phyloP scores from a whole-genome alignment of 2,113 vertebrate species.

The Pipra filicauda region DNA sequence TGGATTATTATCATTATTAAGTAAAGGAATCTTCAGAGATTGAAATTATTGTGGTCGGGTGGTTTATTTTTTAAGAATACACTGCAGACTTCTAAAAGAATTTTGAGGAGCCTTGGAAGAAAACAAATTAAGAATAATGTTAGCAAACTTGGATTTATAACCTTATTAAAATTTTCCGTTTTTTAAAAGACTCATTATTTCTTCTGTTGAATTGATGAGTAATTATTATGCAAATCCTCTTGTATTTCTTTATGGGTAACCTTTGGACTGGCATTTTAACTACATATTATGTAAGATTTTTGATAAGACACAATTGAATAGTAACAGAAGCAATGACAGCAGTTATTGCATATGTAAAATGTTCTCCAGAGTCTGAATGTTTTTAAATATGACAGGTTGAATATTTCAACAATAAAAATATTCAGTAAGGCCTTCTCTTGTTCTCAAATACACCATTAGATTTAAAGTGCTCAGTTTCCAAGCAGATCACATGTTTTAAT shows the following conservation, averaged over 20 bases:
- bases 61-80: neutral
- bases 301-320: neutral
- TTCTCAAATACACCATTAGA: neutral
- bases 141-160: neutral
- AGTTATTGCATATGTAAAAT: neutral
- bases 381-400: neutral
- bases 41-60: neutral
- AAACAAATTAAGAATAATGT: neutral
- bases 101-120: neutral
- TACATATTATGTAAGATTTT: constrained; percentile 35
- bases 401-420: neutral
- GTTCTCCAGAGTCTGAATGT: neutral
- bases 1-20: constrained; percentile 24
- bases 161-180: neutral
- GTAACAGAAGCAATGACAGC: neutral
- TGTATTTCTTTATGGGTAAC: constrained; percentile 8
- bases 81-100: neutral
- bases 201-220: constrained; percentile 6
- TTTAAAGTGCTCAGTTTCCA: neutral
- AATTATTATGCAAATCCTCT: constrained; percentile 25
- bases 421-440: neutral
- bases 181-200: constrained; percentile 24
- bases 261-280: constrained; percentile 25
- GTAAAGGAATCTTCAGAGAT: neutral
- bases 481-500: neutral